Evolutionary conservation across 2,888 invertebrate genomes (phyloP).

Genomic region (Xanthorhoe designata): DNA sequence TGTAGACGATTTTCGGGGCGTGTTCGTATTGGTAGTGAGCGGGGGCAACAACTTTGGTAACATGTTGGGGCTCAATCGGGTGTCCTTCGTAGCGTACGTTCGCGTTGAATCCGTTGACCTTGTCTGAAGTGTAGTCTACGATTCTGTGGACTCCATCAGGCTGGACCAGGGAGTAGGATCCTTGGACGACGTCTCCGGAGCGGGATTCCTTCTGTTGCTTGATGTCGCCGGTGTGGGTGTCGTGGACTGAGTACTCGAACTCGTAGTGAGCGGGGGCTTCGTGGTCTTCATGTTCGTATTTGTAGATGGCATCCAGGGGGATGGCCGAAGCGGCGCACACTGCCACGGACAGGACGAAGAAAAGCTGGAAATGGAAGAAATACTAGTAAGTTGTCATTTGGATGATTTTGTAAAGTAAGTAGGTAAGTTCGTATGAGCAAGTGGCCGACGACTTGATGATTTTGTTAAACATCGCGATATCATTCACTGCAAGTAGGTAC

Average conservation of each 20-base stretch:
- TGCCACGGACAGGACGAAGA: conserved; percentile 64
- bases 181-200: conserved; percentile 74
- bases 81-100: conserved; percentile 76
- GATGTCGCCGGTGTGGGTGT: conserved; percentile 74
- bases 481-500: too few relatives aligned
- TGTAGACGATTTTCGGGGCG: conserved; percentile 35
- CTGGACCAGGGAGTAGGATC: conserved; percentile 79
- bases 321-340: conserved; percentile 43
- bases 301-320: conserved; percentile 64
- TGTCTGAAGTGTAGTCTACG: conserved; percentile 78
- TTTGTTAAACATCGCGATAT: not conserved
- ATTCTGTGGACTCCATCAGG: conserved; percentile 78
- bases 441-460: too few relatives aligned
- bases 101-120: conserved; percentile 77
- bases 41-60: conserved; percentile 53
- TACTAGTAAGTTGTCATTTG: not conserved
- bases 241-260: conserved; percentile 77
- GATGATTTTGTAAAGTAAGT: too few relatives aligned
- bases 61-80: conserved; percentile 53
- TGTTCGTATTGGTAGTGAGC: conserved; percentile 39
- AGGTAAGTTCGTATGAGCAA: too few relatives aligned
- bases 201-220: conserved; percentile 79
- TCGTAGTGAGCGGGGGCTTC: conserved; percentile 76
- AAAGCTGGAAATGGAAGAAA: conserved; percentile 54
- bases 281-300: conserved; percentile 48